Percentiles rank a stretch among this genome's conserved stretches.
These are phyloP conservation scores for Epinephelus cyanopodus DNA, from an alignment of 2,113 vertebrate species.

Conservation along the genomic window DNA sequence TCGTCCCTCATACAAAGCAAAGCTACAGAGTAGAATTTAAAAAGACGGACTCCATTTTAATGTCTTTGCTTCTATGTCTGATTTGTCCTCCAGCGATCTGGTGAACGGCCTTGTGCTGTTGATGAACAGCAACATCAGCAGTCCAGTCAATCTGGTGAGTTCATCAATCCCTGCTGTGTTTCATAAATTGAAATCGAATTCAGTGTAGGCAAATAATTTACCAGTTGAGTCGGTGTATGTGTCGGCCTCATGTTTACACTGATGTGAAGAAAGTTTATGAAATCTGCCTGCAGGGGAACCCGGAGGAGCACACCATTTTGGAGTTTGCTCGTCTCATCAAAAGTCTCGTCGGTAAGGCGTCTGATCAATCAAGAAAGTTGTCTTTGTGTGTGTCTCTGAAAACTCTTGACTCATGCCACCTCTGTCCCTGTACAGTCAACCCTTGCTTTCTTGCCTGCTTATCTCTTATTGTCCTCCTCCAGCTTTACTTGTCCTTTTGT, in stretches of 20 bases:
- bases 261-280: constrained; percentile 7
- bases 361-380: background rate
- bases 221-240: background rate
- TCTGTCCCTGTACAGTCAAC: background rate
- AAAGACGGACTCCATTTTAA: background rate
- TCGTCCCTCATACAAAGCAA: background rate
- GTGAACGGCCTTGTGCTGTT: constrained; percentile 96
- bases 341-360: constrained; percentile 93
- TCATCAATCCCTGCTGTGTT: background rate
- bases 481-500: too few species aligned
- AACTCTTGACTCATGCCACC: background rate
- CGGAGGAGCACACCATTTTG: constrained; percentile 97
- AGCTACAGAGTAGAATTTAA: background rate
- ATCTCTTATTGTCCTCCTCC: background rate
- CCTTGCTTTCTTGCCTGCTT: background rate
- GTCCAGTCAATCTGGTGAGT: constrained; percentile 98
- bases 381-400: background rate
- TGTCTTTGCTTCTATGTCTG: background rate
- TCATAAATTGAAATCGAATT: background rate
- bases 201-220: background rate
- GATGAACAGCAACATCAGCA: constrained; percentile 99
- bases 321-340: constrained; percentile 98
- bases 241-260: background rate
- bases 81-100: constrained; percentile 88
- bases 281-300: constrained; percentile 90